These are phyloP conservation scores for Yasuhikotakia modesta DNA, from an alignment of 2,797 vertebrate genomes.

Conservation along the genomic window DNA sequence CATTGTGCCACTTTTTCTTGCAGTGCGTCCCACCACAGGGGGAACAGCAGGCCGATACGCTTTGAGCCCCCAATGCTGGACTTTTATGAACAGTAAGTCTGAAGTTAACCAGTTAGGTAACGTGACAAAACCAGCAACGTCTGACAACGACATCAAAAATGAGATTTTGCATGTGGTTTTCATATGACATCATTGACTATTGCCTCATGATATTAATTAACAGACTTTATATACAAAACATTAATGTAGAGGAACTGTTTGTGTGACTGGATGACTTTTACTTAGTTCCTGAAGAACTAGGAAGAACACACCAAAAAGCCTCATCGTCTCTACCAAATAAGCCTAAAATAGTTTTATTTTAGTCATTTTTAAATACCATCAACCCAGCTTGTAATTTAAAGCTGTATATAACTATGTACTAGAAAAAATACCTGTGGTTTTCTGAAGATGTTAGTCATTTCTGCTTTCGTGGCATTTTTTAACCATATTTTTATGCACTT, in stretches of 20 bases:
- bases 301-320: background rate
- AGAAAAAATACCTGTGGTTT: background rate
- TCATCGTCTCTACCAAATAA: background rate
- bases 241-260: too few relatives aligned
- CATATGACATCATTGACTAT: too few relatives aligned
- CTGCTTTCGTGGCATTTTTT: background rate
- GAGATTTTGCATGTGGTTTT: too few relatives aligned
- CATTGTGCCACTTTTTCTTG: constrained; percentile 17
- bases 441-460: background rate
- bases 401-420: background rate
- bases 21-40: constrained; percentile 70
- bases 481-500: background rate
- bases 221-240: too few relatives aligned
- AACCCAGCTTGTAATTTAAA: background rate
- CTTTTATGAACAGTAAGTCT: constrained; percentile 97
- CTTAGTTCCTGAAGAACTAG: too few relatives aligned
- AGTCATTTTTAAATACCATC: background rate
- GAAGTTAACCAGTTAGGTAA: too few relatives aligned
- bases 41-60: constrained; percentile 92
- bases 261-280: too few relatives aligned
- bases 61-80: constrained; percentile 99
- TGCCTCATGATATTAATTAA: too few relatives aligned
- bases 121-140: too few relatives aligned
- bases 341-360: background rate
- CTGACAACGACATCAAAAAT: too few relatives aligned